Percentiles rank a stretch among this genome's conserved stretches.
phyloP scores from a whole-genome alignment of 2,113 vertebrate genomes.

The Cavia aperea region DNA sequence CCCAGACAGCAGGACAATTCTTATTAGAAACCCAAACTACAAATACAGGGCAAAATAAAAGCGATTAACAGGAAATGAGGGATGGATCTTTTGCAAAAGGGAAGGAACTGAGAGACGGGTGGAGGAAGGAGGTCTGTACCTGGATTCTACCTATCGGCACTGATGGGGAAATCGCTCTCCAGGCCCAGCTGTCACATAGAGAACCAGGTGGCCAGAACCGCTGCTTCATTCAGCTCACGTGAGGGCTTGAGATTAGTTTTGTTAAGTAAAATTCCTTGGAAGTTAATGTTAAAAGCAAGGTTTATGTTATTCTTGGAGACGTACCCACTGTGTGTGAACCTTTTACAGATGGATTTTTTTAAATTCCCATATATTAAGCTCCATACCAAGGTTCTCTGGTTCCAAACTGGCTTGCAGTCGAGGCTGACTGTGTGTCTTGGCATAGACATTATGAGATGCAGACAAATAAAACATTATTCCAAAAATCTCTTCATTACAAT shows the following conservation, averaged over 20 bases:
- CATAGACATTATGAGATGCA: not conserved
- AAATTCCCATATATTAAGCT: not conserved
- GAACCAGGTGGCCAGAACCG: not conserved
- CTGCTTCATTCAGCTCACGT: not conserved
- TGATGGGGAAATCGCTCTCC: not conserved
- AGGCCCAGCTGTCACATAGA: not conserved
- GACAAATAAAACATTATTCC: conserved; percentile 36
- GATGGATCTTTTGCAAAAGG: not conserved
- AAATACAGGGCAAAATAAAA: not conserved
- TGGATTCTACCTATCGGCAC: not conserved
- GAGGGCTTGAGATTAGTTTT: not conserved
- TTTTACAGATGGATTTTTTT: not conserved
- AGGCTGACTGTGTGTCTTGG: conserved; percentile 13
- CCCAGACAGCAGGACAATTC: not conserved
- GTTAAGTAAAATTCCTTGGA: conserved; percentile 10
- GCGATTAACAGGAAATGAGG: not conserved
- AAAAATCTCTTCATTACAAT: conserved; percentile 26
- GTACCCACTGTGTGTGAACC: not conserved
- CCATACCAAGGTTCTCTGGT: not conserved
- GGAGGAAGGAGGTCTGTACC: not conserved
- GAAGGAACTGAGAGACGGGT: not conserved
- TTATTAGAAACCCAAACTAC: not conserved
- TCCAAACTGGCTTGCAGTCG: not conserved
- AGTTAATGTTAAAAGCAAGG: conserved; percentile 30
- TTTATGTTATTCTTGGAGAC: not conserved